Base-by-base conservation (phyloP, 1,140 invertebrate species). In the Hetaerina americana region DNA sequence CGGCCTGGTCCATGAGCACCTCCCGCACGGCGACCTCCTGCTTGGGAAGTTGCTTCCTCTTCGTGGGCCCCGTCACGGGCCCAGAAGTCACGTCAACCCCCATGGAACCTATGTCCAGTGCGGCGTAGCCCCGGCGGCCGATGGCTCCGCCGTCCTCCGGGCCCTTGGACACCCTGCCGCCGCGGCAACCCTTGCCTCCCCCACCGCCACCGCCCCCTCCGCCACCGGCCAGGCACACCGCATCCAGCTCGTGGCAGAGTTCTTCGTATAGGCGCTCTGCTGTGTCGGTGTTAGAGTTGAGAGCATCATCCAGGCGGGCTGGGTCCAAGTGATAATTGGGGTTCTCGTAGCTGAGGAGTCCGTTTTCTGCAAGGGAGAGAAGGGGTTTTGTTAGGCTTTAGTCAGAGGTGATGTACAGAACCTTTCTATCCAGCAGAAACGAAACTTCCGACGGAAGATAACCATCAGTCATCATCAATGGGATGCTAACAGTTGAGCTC, bases 291-390 rank as follows among this genome's bases (percentile, higher is more conserved):
- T 91, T 91, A 74, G 88, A 90, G 81, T 92, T 92, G 73, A 92
- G 83, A 66, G 89, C 89, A 78, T 92, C 90, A 80, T 91, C 90
- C 74, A 92, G 81, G 0, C 89, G 85, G 27, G 89, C 86, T 67
- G 89, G 88, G 76, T 90, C 89, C 80, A 93, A 82, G 77, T 92
- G 90, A 80, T 93, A 94, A 81, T 93, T 93, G 8, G 92, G 91
- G 81, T 93, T 94, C 82, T 93, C 90, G 82, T 92, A 93, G 75
- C 91, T 93, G 75, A 93, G 84, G 67, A 92, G 86, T 77, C 91
- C 91, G 84, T 92, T 93, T 83, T 93, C 92, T 93, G 86, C n/a
- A 84, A 86, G 76, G 79, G 79, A 78, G 75, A 75, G 40, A 57
- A 18, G n/a, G n/a, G n/a, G n/a, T n/a, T n/a, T n/a, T n/a, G n/a